Conservation (phyloP, 2,113 vertebrate genomes). For the Gambusia affinis region DNA sequence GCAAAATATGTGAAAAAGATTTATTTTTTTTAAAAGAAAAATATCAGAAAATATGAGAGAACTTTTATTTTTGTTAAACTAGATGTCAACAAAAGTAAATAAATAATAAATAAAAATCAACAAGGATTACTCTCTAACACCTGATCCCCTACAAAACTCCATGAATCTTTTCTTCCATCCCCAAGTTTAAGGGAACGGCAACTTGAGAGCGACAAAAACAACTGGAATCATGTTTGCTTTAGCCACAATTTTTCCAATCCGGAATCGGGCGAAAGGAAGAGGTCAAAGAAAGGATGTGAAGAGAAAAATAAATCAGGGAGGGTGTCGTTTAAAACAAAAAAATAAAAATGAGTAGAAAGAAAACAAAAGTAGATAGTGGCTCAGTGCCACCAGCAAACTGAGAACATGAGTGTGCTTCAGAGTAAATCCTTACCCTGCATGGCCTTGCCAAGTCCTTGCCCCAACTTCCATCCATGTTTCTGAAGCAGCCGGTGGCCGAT, state of each 20-base stretch:
- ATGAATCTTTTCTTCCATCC: constrained; percentile 17
- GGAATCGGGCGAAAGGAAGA: constrained; percentile 35
- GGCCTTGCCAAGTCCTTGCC: constrained; percentile 97
- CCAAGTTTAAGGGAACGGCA: constrained; percentile 21
- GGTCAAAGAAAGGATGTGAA: constrained; percentile 40
- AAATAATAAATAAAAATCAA: constrained; percentile 1
- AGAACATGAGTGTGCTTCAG: constrained; percentile 23
- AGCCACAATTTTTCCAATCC: constrained; percentile 1
- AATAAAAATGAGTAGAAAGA: constrained; percentile 41
- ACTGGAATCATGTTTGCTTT: constrained; percentile 12
- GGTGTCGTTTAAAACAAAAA: constrained; percentile 18
- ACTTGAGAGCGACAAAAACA: constrained; percentile 24
- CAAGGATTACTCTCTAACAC: neutral
- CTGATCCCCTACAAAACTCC: constrained; percentile 16
- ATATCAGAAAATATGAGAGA: neutral
- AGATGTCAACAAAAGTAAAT: constrained; percentile 9
- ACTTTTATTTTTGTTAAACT: neutral
- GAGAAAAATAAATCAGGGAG: constrained; percentile 32
- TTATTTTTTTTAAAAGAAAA: neutral
- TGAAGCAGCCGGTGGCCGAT: constrained; percentile 99
- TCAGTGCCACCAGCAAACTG: constrained; percentile 30
- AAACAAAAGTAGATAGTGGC: constrained; percentile 29
- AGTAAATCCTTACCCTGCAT: constrained; percentile 94
- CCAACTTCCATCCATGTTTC: constrained; percentile 99
- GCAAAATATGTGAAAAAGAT: neutral